A percentile compares a stretch with the other conserved stretches of the same genome.
Conservation (phyloP, 2,888 invertebrate species). For the Prenolepis imparis region DNA sequence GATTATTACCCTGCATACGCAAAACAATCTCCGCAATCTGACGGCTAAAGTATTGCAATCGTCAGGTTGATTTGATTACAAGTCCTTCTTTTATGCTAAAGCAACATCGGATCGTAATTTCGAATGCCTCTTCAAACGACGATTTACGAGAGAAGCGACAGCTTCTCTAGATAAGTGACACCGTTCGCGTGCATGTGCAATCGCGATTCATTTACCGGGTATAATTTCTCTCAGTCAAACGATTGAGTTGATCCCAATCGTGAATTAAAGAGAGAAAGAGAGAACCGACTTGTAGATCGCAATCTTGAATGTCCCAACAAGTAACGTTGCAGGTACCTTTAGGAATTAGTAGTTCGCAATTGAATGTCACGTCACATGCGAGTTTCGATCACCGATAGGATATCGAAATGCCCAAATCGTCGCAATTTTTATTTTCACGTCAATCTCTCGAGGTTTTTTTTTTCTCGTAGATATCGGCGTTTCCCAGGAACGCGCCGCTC, state of each 20-base stretch:
- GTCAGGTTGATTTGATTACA: slow-evolving; percentile 11
- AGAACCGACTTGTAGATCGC: not conserved
- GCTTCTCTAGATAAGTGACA: not conserved
- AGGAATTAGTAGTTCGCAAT: slow-evolving; percentile 19
- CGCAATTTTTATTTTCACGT: slow-evolving; percentile 20
- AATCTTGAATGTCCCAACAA: slow-evolving; percentile 2
- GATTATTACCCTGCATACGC: slow-evolving; percentile 14
- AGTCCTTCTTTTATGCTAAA: slow-evolving; percentile 16
- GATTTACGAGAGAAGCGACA: not conserved
- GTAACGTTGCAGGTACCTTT: slow-evolving; percentile 30
- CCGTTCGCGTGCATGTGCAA: not conserved
- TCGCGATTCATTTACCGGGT: slow-evolving; percentile 12
- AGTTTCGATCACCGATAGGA: not conserved
- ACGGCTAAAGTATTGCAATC: slow-evolving; percentile 22
- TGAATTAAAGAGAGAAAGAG: slow-evolving; percentile 38
- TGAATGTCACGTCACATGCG: not conserved
- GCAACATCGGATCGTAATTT: slow-evolving; percentile 2
- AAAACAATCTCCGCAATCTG: slow-evolving; percentile 4
- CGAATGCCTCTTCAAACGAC: slow-evolving; percentile 14
- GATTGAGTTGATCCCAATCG: slow-evolving; percentile 42
- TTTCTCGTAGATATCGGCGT: slow-evolving; percentile 1
- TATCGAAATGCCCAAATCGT: slow-evolving; percentile 14
- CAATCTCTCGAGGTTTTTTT: slow-evolving; percentile 19
- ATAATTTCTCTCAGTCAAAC: not conserved
- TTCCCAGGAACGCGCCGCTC: not conserved